Conservation (phyloP, 2,113 vertebrate genomes). For the Vanacampus margaritifer region DNA sequence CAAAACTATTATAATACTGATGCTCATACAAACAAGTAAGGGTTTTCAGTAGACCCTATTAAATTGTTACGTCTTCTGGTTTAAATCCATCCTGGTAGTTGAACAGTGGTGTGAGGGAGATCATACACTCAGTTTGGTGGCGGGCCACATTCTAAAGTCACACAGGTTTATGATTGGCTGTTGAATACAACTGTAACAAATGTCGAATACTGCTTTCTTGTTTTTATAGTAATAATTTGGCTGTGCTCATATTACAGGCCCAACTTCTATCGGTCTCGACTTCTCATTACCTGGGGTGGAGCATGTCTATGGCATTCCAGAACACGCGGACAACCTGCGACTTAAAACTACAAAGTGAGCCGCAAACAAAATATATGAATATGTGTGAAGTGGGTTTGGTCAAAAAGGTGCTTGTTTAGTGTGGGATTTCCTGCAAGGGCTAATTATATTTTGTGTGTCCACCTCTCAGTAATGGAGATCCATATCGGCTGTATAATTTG, state of each 20-base stretch:
- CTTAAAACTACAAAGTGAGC: constrained; percentile 89
- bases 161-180: neutral
- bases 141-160: too few species aligned
- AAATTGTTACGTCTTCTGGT: too few species aligned
- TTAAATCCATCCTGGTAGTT: too few species aligned
- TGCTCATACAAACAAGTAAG: too few species aligned
- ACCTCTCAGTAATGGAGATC: constrained; percentile 81
- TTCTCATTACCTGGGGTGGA: constrained; percentile 89
- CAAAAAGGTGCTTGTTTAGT: neutral
- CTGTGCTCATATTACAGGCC: constrained; percentile 67
- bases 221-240: neutral
- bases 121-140: too few species aligned
- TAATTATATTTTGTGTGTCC: constrained; percentile 4
- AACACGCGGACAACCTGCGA: constrained; percentile 83
- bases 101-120: too few species aligned
- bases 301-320: constrained; percentile 90
- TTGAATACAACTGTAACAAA: neutral
- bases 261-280: constrained; percentile 84
- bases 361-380: neutral
- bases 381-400: neutral
- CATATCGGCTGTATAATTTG: constrained; percentile 88
- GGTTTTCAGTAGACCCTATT: too few species aligned
- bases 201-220: neutral
- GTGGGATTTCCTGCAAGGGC: neutral
- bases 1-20: too few species aligned